phyloP scores from a whole-genome alignment of 2,888 invertebrate species.

The Chaetogeoica ovagalla region DNA sequence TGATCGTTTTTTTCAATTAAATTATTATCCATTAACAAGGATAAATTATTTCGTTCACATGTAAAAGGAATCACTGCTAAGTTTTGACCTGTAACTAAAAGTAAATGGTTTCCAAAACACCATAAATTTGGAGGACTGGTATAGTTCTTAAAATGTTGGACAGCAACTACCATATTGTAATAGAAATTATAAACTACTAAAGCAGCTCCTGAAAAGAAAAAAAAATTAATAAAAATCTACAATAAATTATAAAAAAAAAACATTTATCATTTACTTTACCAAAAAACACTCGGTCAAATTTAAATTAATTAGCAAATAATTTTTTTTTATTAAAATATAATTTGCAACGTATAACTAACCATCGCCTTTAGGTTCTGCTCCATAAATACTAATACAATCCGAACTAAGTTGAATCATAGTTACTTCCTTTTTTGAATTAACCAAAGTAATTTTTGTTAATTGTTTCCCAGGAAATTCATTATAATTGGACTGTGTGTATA shows the following conservation, averaged over 20 bases:
- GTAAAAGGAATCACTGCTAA: slow-evolving; percentile 49
- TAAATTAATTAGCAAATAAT: not conserved
- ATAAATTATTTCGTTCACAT: slow-evolving; percentile 44
- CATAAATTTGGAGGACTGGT: slow-evolving; percentile 40
- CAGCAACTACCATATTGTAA: slow-evolving; percentile 47
- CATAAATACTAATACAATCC: slow-evolving; percentile 47
- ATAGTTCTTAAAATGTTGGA: slow-evolving; percentile 49
- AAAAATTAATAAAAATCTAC: not conserved
- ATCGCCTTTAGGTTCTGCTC: slow-evolving; percentile 40
- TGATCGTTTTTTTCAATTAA: slow-evolving; percentile 43
- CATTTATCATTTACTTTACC: too few species aligned
- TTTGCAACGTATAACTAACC: slow-evolving; percentile 20
- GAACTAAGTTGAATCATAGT: slow-evolving; percentile 38
- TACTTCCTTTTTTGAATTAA: slow-evolving; percentile 35
- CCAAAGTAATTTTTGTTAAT: slow-evolving; percentile 30
- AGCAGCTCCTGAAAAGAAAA: slow-evolving; percentile 40
- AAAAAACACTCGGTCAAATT: not conserved
- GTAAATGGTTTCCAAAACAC: slow-evolving; percentile 48
- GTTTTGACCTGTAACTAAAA: slow-evolving; percentile 46
- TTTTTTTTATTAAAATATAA: not conserved
- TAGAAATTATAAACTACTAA: slow-evolving; percentile 46
- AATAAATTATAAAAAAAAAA: too few species aligned
- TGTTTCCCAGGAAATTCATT: slow-evolving; percentile 44
- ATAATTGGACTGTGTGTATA: slow-evolving; percentile 12
- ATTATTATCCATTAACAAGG: slow-evolving; percentile 46